These are phyloP conservation scores for Congeria kusceri DNA, from an alignment of 2,888 invertebrate species.

Conservation along the genomic window DNA sequence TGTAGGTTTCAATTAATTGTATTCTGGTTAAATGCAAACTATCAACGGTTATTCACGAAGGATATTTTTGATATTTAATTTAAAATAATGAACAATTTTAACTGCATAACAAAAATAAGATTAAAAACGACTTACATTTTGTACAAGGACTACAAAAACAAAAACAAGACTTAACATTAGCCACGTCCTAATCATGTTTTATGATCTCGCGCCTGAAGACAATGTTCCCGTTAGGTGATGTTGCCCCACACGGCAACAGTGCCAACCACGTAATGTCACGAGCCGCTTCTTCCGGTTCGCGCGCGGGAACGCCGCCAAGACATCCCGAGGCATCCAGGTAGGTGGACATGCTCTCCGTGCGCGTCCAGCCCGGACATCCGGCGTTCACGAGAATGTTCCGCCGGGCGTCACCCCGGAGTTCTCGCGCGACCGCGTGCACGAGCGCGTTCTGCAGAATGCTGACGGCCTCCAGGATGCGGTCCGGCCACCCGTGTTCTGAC, in stretches of 20 bases:
- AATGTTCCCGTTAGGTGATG: slow-evolving; percentile 60
- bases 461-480: slow-evolving; percentile 59
- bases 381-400: slow-evolving; percentile 70
- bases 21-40: no score
- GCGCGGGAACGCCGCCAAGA: slow-evolving; percentile 55
- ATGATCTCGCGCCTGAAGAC: slow-evolving; percentile 61
- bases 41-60: no score
- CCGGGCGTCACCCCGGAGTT: slow-evolving; percentile 52
- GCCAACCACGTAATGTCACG: slow-evolving; percentile 65
- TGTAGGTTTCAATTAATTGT: no score
- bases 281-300: slow-evolving; percentile 63
- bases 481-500: slow-evolving; percentile 71
- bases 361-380: slow-evolving; percentile 72
- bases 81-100: no score
- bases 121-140: no score
- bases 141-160: no score
- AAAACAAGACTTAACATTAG: not conserved
- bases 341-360: slow-evolving; percentile 60
- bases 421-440: slow-evolving; percentile 57
- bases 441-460: slow-evolving; percentile 64
- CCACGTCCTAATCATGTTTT: slow-evolving; percentile 17
- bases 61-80: no score
- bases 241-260: slow-evolving; percentile 64
- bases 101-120: no score
- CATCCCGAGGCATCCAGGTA: slow-evolving; percentile 60